Evolutionary conservation across 2,797 vertebrate genomes (phyloP), one percentile per base, ranked within the genome.

Genomic region (Pseudomugil tenellus): DNA sequence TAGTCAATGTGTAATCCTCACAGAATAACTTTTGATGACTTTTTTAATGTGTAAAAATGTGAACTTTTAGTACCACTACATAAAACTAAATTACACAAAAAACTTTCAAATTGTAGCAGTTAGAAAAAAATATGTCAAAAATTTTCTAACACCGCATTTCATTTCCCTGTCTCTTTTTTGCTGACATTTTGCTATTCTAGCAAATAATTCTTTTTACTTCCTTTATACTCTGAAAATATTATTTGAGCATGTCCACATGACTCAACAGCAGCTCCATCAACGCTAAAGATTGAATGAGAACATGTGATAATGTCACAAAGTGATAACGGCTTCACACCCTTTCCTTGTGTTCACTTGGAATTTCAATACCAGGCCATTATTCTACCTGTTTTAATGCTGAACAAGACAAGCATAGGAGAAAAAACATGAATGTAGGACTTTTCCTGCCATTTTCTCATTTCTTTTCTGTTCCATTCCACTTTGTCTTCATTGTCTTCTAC

Each of bases 401-500:
- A n/a, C n/a, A n/a, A n/a, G n/a, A n/a, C n/a, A n/a, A n/a, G n/a
- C n/a, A n/a, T n/a, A n/a, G n/a, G n/a, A n/a, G n/a, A n/a, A n/a
- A n/a, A n/a, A n/a, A n/a, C n/a, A n/a, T n/a, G n/a, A n/a, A n/a
- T n/a, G n/a, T n/a, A n/a, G n/a, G n/a, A n/a, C 29, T 68, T 63
- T 65, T 56, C 56, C 54, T 29, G 35, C 39, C 57, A 62, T 68
- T 73, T 65, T 60, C 54, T 63, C 34, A 9, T 56, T 19, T 53
- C 52, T 67, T 10, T 34, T 68, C 34, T 49, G 3, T 58, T 60
- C 39, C 16, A 2, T 58, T 49, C n/a, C 13, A 13, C 65, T 87
- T 72, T 64, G 68, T 87, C 81, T 83, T 74, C 76, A 78, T 84
- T 34, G 56, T 79, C 61, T 61, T 83, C 57, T 57, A 3, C 67